Evolutionary conservation across 2,113 vertebrate genomes (phyloP), one percentile per base, ranked within the genome.

Genomic region (Nyctereutes procyonoides): DNA sequence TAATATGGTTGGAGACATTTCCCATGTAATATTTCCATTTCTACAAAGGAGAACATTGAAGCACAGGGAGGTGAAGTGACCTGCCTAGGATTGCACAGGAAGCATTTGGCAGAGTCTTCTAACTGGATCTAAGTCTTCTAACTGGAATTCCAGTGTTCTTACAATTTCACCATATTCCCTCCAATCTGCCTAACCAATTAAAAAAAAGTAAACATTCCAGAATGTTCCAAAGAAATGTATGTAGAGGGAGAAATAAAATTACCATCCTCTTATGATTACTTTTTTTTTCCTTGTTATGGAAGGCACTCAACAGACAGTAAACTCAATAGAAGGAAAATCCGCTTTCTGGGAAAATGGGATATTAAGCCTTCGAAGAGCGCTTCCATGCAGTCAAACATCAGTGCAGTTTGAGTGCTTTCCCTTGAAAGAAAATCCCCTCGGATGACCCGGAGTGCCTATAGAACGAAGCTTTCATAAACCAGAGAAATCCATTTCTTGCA

Each of bases 161-260:
- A 17, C 20, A 30, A 56, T 88, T 93, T 80, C 24, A 38, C 35
- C 22, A 14, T 81, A 81, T 3, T n/a, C 53, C 93, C n/a, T 79
- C 53, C 53, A 69, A 65, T 48, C 53, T 60, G 16, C 14, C 17
- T 55, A 56, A 73, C 28, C 15, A 51, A 69, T 67, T 62, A 83
- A 79, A 38, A 69, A 8, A 19, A 91, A 32, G 24, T 26, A 58
- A 73, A 89, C 28, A 60, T 95, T 93, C 55, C 55, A 93, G 87
- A 90, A 90, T 24, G 90, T 90, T 93, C 86, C 88, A 87, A 74
- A 89, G 55, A 88, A 16, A 53, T 81, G 76, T n/a, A 53, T 81
- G 76, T n/a, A 55, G 69, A 63, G 8, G 73, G 32, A 80, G 76
- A 28, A 32, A 77, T 93, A 92, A 90, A 35, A 24, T 51, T 1